Evolutionary conservation across 2,888 invertebrate species (phyloP).

Genomic region (Xanthia icteritia): DNA sequence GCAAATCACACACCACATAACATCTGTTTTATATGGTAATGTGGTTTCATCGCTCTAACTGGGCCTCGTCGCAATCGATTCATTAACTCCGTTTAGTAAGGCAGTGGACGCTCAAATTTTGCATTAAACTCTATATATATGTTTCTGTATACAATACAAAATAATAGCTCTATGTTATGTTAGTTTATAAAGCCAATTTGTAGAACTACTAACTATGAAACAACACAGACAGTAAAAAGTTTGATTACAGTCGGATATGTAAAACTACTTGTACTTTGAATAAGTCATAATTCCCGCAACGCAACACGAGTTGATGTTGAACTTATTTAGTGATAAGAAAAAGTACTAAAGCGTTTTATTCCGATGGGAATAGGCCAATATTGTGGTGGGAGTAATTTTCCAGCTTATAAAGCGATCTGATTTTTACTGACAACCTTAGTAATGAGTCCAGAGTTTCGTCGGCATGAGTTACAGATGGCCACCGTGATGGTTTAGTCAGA

Average conservation of each 20-base stretch:
- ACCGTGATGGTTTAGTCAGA: background rate
- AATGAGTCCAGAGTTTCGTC: no score
- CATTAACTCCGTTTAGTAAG: constrained; percentile 38
- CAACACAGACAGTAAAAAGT: background rate
- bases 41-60: constrained; percentile 39
- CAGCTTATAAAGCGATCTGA: background rate
- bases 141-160: background rate
- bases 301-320: background rate
- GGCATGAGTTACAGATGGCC: background rate
- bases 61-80: constrained; percentile 11
- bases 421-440: background rate
- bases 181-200: background rate
- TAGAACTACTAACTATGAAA: constrained; percentile 10
- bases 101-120: constrained; percentile 2
- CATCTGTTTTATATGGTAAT: constrained; percentile 51
- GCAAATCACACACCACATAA: constrained; percentile 54
- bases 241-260: background rate
- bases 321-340: background rate
- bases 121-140: background rate
- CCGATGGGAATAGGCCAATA: background rate
- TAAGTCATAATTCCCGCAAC: background rate
- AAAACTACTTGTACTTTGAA: background rate
- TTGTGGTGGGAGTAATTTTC: background rate
- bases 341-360: background rate
- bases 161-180: background rate